Base-by-base conservation (phyloP, 1,140 invertebrate species). In the Saccostrea echinata region DNA sequence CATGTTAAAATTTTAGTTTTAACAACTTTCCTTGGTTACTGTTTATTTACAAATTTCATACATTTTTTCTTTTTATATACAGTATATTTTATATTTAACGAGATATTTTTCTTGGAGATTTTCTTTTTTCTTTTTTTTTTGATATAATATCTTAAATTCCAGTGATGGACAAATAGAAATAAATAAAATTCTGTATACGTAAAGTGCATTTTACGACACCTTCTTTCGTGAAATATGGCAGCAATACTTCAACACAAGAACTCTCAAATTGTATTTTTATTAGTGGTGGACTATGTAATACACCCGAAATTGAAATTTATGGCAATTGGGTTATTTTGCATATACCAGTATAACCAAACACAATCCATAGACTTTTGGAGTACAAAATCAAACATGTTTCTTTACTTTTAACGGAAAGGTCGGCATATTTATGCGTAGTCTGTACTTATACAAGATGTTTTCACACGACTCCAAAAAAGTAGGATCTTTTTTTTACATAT, bases 171-270 rank as follows among this genome's bases (percentile, higher is more conserved):
- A 43, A 43, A 43, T 43, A 43, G 43, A 43, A 43, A 43, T 43
- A 43, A 43, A n/a, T n/a, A n/a, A n/a, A n/a, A 43, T 61, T 18
- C 8, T 61, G n/a, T 21, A 6, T 61, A 61, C 13, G 27, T 76
- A 71, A 71, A 71, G 27, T 76, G 16, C 68, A 76, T 76, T 76
- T 76, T 30, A n/a, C 24, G 30, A 18, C 68, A 76, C 68, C 43
- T 33, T 13, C 24, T 76, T 76, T 76, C 27, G 33, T 30, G 9
- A 76, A 76, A 76, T 76, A 76, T 33, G 27, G 30, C 27, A 11
- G 2, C 30, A 76, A 13, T 30, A 30, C 27, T 33, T 30, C 68
- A 76, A 11, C 68, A 76, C 21, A 18, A 76, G 27, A 30, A 76
- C 27, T 33, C 68, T 76, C 13, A 3, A 30, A 33, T 76, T 27